Percentiles rank a stretch among this genome's conserved stretches.
phyloP scores from a whole-genome alignment of 1,140 invertebrate genomes.

The Ostrea edulis region DNA sequence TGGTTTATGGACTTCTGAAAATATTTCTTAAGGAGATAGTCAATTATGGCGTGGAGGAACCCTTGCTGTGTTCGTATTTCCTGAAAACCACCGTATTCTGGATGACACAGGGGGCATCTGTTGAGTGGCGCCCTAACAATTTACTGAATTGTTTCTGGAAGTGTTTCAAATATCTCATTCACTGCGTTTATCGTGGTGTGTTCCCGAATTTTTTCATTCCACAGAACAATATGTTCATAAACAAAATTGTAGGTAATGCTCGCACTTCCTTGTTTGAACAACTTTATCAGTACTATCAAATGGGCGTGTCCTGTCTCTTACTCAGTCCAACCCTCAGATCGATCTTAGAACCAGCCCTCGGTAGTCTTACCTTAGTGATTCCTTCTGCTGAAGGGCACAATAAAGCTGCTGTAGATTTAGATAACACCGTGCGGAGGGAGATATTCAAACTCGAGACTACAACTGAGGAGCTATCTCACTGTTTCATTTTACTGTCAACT shows the following conservation, averaged over 20 bases:
- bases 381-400: not conserved
- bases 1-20: constrained; percentile 16
- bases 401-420: not conserved
- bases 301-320: not conserved
- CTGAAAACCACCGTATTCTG: constrained; percentile 10
- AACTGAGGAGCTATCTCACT: not conserved
- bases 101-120: too few relatives aligned
- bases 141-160: too few relatives aligned
- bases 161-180: too few relatives aligned
- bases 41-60: not conserved
- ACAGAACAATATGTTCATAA: constrained; percentile 9
- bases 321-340: not conserved
- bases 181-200: too few relatives aligned
- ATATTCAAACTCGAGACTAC: not conserved
- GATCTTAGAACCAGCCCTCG: not conserved
- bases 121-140: too few relatives aligned
- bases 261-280: not conserved
- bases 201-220: too few relatives aligned
- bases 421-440: not conserved
- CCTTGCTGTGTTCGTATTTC: not conserved
- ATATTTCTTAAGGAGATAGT: not conserved
- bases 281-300: not conserved
- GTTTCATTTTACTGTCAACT: not conserved
- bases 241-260: not conserved
- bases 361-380: too few relatives aligned